These are phyloP conservation scores for Agrotis segetum DNA, from an alignment of 2,888 invertebrate genomes.

Conservation along the genomic window DNA sequence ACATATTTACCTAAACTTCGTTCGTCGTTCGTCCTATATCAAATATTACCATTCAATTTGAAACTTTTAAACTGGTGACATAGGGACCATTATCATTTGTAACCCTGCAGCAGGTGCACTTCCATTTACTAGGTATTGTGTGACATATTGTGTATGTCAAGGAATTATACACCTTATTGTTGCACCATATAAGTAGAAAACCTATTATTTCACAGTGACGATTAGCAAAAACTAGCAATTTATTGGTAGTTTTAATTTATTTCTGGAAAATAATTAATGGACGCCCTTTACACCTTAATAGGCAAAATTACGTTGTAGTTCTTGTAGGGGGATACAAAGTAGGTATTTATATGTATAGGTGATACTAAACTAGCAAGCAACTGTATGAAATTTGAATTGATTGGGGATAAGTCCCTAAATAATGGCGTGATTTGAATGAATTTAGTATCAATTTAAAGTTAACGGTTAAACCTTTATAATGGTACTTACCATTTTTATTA, in stretches of 20 bases:
- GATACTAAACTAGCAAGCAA: not conserved
- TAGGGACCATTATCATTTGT: not conserved
- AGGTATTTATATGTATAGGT: not conserved
- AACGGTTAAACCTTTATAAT: too few species aligned
- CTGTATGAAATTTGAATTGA: too few species aligned
- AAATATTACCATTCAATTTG: conserved; percentile 1
- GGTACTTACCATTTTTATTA: too few species aligned
- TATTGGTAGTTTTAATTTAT: conserved; percentile 36
- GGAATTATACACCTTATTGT: conserved; percentile 35
- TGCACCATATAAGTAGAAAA: conserved; percentile 18
- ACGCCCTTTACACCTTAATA: conserved; percentile 50
- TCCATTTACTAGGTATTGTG: conserved; percentile 9
- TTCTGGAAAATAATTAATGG: conserved; percentile 45
- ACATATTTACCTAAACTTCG: conserved; percentile 22
- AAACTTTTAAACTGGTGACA: not conserved
- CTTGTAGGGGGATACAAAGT: not conserved
- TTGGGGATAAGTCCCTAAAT: too few species aligned
- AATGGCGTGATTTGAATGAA: too few species aligned
- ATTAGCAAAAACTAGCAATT: conserved; percentile 36
- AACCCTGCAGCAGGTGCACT: conserved; percentile 43
- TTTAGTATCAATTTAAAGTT: too few species aligned
- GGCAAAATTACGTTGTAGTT: conserved; percentile 14
- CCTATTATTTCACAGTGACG: conserved; percentile 1
- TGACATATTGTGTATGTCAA: conserved; percentile 23
- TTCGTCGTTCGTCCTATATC: not conserved